These are phyloP conservation scores for Picus viridis DNA, from an alignment of 2,797 vertebrate species.

Conservation along the genomic window DNA sequence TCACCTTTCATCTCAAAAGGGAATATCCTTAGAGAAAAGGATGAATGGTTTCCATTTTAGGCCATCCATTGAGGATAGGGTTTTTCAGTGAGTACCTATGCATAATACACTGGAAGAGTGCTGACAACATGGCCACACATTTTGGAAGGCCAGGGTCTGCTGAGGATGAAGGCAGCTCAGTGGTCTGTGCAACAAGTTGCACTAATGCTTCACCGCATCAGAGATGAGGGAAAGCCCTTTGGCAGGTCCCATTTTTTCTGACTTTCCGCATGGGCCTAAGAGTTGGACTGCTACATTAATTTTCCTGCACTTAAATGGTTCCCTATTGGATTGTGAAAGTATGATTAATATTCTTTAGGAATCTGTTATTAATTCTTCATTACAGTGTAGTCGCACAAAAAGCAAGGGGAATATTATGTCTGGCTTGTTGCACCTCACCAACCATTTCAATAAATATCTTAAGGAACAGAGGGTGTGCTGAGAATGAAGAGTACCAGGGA, in stretches of 20 bases:
- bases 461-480: conserved; percentile 60
- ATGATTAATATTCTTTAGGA: conserved; percentile 71
- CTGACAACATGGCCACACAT: background rate
- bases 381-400: conserved; percentile 57
- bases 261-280: background rate
- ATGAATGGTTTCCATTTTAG: background rate
- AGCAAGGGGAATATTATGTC: conserved; percentile 68
- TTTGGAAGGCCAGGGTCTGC: background rate
- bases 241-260: background rate
- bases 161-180: background rate
- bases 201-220: rapidly evolving
- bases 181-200: rapidly evolving
- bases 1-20: background rate
- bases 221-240: background rate
- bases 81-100: background rate
- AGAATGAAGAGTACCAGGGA: conserved; percentile 49
- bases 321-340: conserved; percentile 53
- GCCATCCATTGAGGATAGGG: background rate
- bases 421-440: conserved; percentile 71
- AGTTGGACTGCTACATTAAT: conserved; percentile 25
- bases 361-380: conserved; percentile 73
- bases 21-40: background rate
- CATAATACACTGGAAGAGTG: background rate
- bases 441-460: conserved; percentile 71
- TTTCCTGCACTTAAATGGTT: conserved; percentile 51